Percentiles rank a stretch among this genome's conserved stretches.
Evolutionary conservation across 2,113 vertebrate species (phyloP).

Genomic region (Dicrurus megarhynchus): DNA sequence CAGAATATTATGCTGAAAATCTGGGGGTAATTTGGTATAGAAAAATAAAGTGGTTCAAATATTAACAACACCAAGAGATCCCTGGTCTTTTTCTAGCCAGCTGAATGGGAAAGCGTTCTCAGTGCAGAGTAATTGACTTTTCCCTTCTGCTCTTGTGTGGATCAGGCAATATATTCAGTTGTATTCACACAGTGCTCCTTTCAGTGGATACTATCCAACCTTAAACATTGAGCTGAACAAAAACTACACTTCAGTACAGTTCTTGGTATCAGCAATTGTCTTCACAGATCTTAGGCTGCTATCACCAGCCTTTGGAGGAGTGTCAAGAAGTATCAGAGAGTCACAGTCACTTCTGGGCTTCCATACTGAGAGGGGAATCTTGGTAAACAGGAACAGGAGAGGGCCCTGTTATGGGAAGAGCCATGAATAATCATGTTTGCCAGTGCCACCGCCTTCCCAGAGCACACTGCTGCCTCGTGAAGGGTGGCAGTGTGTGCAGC

Average conservation of each 20-base stretch:
- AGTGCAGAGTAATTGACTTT: conserved; percentile 78
- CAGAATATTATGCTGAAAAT: conserved; percentile 75
- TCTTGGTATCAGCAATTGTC: background rate
- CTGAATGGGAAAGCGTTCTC: conserved; percentile 60
- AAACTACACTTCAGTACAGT: background rate
- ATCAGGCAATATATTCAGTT: background rate
- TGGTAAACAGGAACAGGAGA: background rate
- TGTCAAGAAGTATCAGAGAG: background rate
- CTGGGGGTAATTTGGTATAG: conserved; percentile 62
- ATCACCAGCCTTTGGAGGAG: background rate
- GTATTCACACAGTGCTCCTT: background rate
- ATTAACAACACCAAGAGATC: conserved; percentile 73
- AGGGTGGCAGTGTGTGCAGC: background rate
- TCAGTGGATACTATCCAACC: background rate
- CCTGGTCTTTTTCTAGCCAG: conserved; percentile 72
- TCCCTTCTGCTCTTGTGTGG: background rate
- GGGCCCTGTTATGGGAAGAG: background rate
- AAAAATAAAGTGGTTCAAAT: conserved; percentile 75
- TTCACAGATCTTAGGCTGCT: background rate
- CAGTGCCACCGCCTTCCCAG: background rate
- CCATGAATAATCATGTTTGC: background rate
- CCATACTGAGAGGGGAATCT: background rate
- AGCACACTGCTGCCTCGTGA: background rate
- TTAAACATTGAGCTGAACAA: accelerated
- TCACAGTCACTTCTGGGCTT: background rate